Conservation (phyloP, 1,140 invertebrate genomes). For the Metopolophium dirhodum region DNA sequence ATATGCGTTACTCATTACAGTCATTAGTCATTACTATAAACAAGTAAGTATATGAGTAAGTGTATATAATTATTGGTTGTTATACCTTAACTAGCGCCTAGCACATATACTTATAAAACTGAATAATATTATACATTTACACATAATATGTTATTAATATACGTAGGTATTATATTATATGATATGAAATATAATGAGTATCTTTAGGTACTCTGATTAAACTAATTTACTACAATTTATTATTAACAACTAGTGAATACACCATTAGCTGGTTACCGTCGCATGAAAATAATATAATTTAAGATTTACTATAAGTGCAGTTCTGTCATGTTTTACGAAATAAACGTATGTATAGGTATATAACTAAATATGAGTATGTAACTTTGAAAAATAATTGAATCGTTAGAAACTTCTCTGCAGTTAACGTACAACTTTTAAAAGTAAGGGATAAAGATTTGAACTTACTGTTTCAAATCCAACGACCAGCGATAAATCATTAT, state of each 20-base stretch:
- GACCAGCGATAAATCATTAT: not conserved
- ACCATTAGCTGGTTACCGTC: no score
- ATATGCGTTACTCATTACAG: no score
- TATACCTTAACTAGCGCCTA: no score
- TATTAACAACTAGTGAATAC: not conserved
- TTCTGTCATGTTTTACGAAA: not conserved
- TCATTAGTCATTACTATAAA: no score
- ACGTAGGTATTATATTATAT: not conserved
- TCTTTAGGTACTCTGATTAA: not conserved
- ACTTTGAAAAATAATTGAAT: not conserved
- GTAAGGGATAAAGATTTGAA: not conserved
- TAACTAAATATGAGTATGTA: not conserved
- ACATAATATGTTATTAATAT: no score
- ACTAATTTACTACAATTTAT: not conserved
- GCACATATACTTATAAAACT: no score
- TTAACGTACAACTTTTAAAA: not conserved
- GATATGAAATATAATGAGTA: not conserved
- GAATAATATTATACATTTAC: no score
- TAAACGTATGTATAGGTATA: not conserved
- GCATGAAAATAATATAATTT: no score
- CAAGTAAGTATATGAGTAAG: no score
- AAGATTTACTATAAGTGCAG: no score
- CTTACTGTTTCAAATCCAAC: not conserved
- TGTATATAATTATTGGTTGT: no score
- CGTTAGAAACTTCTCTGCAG: not conserved